A percentile compares a stretch with the other conserved stretches of the same genome.
Conservation (phyloP, 2,888 invertebrate species). For the Azorinus chamasolen region DNA sequence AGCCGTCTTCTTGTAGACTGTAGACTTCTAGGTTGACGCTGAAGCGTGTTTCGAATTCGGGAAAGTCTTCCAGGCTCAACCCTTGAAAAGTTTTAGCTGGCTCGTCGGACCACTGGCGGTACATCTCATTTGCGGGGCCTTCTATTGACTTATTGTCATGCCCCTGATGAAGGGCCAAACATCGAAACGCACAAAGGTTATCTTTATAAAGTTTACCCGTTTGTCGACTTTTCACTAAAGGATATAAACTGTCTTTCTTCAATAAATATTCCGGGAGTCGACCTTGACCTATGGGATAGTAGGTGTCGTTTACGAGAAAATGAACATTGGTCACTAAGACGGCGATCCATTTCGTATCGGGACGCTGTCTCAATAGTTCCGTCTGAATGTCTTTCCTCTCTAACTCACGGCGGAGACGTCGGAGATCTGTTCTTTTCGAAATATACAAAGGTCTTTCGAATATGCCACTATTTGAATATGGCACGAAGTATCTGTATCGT, state of each 20-base stretch:
- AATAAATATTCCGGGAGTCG: conserved; percentile 25
- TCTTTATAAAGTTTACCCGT: conserved; percentile 29
- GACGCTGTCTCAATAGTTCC: conserved; percentile 35
- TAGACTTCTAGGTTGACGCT: conserved; percentile 44
- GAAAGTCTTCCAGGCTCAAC: conserved; percentile 24
- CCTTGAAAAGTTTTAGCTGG: background rate
- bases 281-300: conserved; percentile 33
- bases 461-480: conserved; percentile 36
- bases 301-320: conserved; percentile 17
- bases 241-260: conserved; percentile 21
- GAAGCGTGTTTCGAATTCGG: too few relatives aligned
- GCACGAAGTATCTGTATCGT: conserved; percentile 53
- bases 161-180: conserved; percentile 33
- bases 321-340: conserved; percentile 42
- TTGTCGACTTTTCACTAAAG: conserved; percentile 36
- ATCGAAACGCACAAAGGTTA: conserved; percentile 41
- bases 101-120: background rate
- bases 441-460: conserved; percentile 46
- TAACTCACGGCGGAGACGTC: conserved; percentile 12
- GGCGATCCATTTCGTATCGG: conserved; percentile 55
- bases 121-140: conserved; percentile 9
- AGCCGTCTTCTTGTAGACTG: conserved; percentile 36
- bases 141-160: conserved; percentile 30
- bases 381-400: conserved; percentile 28
- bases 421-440: conserved; percentile 38